These are phyloP conservation scores for Drosophila guanche DNA, from an alignment of 1,140 invertebrate genomes.

Conservation along the genomic window DNA sequence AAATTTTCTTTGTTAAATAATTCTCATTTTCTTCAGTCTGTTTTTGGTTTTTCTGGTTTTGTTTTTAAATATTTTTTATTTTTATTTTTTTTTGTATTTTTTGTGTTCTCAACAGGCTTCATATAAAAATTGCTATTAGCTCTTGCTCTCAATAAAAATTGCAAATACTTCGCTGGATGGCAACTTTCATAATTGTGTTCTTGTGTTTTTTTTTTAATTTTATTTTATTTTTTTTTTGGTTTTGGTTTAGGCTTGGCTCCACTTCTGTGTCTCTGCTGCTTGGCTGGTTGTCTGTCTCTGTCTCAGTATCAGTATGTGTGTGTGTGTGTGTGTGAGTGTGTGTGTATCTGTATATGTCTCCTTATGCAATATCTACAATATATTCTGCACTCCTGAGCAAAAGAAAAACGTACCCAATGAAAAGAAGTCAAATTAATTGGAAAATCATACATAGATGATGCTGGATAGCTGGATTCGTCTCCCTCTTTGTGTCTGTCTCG, in stretches of 20 bases:
- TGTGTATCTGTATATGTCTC: neutral
- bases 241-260: constrained; percentile 43
- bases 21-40: constrained; percentile 70
- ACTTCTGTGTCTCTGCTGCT: constrained; percentile 45
- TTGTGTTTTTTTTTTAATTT: constrained; percentile 21
- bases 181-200: constrained; percentile 75
- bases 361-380: neutral
- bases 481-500: constrained; percentile 2
- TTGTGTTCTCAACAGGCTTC: constrained; percentile 42
- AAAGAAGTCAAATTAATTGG: constrained; percentile 5
- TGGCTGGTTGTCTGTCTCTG: constrained; percentile 18
- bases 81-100: constrained; percentile 19
- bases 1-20: constrained; percentile 65
- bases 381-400: neutral
- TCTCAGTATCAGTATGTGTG: constrained; percentile 20
- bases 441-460: neutral
- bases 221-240: constrained; percentile 26
- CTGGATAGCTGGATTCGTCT: constrained; percentile 9
- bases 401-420: neutral
- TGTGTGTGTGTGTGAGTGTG: constrained; percentile 6
- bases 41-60: constrained; percentile 54
- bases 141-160: constrained; percentile 66
- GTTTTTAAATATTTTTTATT: constrained; percentile 24
- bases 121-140: constrained; percentile 48
- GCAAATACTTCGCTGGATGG: constrained; percentile 79